phyloP scores from a whole-genome alignment of 2,113 vertebrate genomes.

The Gasterosteus nipponicus region DNA sequence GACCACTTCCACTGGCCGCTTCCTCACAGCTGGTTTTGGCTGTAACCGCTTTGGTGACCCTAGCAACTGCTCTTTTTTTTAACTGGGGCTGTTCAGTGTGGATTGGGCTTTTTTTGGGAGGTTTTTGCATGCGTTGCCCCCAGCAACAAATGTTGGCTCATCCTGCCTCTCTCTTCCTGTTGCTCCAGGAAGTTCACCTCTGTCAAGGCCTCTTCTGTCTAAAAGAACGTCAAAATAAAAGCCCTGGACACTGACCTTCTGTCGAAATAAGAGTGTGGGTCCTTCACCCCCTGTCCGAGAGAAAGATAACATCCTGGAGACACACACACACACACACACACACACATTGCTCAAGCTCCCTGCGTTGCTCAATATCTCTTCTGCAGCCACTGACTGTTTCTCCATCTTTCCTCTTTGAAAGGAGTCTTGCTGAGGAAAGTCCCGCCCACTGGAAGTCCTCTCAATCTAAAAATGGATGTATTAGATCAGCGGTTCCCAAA shows the following conservation, averaged over 20 bases:
- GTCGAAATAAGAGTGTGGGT: conserved; percentile 45
- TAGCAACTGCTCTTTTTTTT: not conserved
- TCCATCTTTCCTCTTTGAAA: not conserved
- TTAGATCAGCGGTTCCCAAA: too few relatives aligned
- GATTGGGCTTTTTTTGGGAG: not conserved
- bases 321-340: not conserved
- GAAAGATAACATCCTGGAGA: conserved; percentile 46
- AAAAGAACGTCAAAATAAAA: conserved; percentile 56
- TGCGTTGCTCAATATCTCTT: not conserved
- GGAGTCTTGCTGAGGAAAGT: not conserved
- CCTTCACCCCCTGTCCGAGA: conserved; percentile 41
- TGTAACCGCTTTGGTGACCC: conserved; percentile 12
- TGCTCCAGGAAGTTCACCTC: conserved; percentile 39
- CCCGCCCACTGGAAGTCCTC: not conserved
- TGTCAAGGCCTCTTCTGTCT: conserved; percentile 41
- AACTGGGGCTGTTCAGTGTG: not conserved
- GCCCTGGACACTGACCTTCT: conserved; percentile 21
- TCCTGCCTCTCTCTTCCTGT: conserved; percentile 4
- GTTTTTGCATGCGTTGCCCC: conserved; percentile 12
- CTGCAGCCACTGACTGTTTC: not conserved
- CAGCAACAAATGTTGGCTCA: conserved; percentile 1
- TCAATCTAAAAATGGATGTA: not conserved
- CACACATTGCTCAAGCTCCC: not conserved
- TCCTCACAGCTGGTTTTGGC: conserved; percentile 14
- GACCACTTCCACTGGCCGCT: not conserved